Conservation (phyloP, 2,888 invertebrate genomes). For the Mesodorylaimus sp. region DNA sequence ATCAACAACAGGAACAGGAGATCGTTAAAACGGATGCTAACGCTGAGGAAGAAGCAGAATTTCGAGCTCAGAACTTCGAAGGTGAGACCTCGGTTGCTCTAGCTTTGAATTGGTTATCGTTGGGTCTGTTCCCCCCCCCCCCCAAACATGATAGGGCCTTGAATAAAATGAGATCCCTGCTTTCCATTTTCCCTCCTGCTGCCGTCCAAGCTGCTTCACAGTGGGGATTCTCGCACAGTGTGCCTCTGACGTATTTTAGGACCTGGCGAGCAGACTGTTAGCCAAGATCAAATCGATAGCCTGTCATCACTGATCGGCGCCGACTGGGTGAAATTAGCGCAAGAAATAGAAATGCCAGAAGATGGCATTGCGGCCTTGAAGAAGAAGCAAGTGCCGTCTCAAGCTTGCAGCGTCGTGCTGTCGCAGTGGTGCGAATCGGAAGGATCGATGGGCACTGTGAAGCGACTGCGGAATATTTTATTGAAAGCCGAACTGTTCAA, state of each 20-base stretch:
- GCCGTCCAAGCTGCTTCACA: too few species aligned
- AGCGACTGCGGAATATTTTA: slow-evolving; percentile 1
- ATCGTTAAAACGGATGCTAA: not conserved
- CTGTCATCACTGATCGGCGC: slow-evolving; percentile 1
- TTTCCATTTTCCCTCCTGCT: too few species aligned
- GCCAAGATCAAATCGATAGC: not conserved
- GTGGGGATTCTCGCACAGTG: too few species aligned
- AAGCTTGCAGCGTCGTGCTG: slow-evolving; percentile 3
- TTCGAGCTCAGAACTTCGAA: not conserved
- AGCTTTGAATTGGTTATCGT: too few species aligned
- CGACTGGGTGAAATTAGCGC: slow-evolving; percentile 8
- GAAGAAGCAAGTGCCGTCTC: not conserved
- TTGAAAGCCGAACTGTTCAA: slow-evolving; percentile 8
- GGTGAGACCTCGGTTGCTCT: too few species aligned
- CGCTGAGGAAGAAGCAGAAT: not conserved
- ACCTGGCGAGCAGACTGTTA: not conserved
- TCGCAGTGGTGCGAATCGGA: slow-evolving; percentile 1
- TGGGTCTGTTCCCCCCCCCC: too few species aligned
- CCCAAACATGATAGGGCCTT: too few species aligned
- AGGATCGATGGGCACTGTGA: slow-evolving; percentile 3
- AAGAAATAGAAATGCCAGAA: not conserved
- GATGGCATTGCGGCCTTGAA: not conserved
- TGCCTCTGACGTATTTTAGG: not conserved
- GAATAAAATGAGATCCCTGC: too few species aligned
- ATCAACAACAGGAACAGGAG: not conserved